Evolutionary conservation across 2,113 vertebrate species (phyloP).

Genomic region (Lasiurus cinereus): DNA sequence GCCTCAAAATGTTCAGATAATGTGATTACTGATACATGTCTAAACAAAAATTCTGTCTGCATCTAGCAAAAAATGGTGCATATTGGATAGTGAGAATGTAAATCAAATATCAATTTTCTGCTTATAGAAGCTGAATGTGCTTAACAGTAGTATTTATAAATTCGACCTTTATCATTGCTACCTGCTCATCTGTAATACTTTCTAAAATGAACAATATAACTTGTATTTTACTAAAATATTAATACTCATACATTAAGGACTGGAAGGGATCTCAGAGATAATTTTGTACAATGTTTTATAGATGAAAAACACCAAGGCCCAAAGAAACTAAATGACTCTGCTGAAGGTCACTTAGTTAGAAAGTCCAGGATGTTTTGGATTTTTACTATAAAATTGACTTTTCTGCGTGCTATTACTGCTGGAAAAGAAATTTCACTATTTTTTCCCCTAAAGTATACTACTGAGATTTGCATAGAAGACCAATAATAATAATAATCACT

Average conservation of each 20-base stretch:
- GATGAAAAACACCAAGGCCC: conserved; percentile 15
- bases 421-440: conserved; percentile 9
- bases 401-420: neutral
- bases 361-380: neutral
- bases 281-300: conserved; percentile 21
- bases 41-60: conserved; percentile 47
- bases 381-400: conserved; percentile 23
- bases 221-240: conserved; percentile 53
- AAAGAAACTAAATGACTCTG: conserved; percentile 51
- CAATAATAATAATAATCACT: conserved; percentile 5
- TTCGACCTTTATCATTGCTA: neutral
- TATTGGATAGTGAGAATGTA: neutral
- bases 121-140: neutral
- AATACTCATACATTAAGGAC: neutral
- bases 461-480: conserved; percentile 15
- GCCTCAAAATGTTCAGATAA: conserved; percentile 20
- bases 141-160: neutral
- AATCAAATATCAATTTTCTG: neutral
- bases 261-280: conserved; percentile 26
- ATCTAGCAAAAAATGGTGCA: conserved; percentile 59
- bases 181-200: conserved; percentile 18
- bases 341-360: neutral
- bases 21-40: conserved; percentile 11
- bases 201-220: conserved; percentile 43
- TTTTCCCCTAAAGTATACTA: conserved; percentile 31